A percentile compares a stretch with the other conserved stretches of the same genome.
Conservation (phyloP, 2,888 invertebrate species). For the Drosophila macrospina region DNA sequence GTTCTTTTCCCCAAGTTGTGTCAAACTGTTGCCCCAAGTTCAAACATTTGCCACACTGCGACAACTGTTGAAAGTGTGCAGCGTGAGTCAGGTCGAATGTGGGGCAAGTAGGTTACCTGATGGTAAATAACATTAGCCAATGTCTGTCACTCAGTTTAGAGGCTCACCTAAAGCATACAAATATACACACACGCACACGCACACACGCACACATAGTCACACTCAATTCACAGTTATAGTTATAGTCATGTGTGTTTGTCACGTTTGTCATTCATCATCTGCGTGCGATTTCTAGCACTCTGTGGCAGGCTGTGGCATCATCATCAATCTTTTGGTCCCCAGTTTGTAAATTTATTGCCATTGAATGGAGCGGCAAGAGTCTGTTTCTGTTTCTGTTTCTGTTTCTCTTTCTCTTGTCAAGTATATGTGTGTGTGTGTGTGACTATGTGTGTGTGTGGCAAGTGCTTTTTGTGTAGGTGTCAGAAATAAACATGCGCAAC, state of each 20-base stretch:
- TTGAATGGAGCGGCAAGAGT: constrained; percentile 6
- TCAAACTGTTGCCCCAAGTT: constrained; percentile 46
- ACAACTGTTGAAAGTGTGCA: constrained; percentile 36
- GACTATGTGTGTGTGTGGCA: constrained; percentile 24
- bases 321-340: constrained; percentile 69
- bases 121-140: constrained; percentile 66
- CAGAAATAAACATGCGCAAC: constrained; percentile 52
- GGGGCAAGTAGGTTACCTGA: constrained; percentile 21
- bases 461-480: constrained; percentile 51
- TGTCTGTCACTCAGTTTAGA: constrained; percentile 50
- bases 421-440: constrained; percentile 19
- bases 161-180: constrained; percentile 34
- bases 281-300: constrained; percentile 66
- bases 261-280: constrained; percentile 69
- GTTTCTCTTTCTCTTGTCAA: constrained; percentile 17
- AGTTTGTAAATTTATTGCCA: constrained; percentile 61
- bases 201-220: constrained; percentile 21
- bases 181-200: constrained; percentile 1
- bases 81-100: constrained; percentile 5
- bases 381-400: constrained; percentile 5
- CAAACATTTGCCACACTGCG: constrained; percentile 40
- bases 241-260: constrained; percentile 36
- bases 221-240: constrained; percentile 18
- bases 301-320: constrained; percentile 54
- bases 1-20: constrained; percentile 25